Conservation (phyloP, 2,888 invertebrate species). For the Fragum sueziense region DNA sequence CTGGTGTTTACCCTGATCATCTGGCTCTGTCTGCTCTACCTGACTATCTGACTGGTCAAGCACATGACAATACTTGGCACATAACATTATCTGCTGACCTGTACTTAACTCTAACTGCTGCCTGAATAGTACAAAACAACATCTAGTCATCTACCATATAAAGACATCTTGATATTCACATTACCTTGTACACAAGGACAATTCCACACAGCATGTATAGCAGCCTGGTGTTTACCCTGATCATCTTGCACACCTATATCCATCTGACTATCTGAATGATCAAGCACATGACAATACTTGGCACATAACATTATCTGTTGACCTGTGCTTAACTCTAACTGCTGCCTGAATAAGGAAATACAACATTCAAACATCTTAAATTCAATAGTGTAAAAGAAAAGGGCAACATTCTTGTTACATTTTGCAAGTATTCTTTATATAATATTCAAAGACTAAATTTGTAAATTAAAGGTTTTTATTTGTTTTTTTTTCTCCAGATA, state of each 20-base stretch:
- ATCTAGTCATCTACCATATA: too few species aligned
- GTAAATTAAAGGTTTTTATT: too few species aligned
- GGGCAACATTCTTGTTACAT: too few species aligned
- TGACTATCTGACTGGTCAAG: constrained; percentile 16
- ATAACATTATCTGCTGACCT: constrained; percentile 60
- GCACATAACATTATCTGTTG: constrained; percentile 65
- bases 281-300: constrained; percentile 55
- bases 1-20: not conserved
- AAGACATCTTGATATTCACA: too few species aligned
- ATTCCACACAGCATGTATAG: constrained; percentile 58
- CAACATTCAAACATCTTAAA: too few species aligned
- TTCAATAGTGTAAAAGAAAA: too few species aligned
- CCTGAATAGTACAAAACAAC: too few species aligned
- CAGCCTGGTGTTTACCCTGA: not conserved
- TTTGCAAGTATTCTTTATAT: too few species aligned
- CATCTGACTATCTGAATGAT: constrained; percentile 3
- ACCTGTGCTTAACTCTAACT: constrained; percentile 59
- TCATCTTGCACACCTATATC: not conserved
- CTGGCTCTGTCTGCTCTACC: not conserved
- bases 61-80: constrained; percentile 63
- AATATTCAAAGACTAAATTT: too few species aligned
- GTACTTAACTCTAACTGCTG: constrained; percentile 65
- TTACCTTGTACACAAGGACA: constrained; percentile 72
- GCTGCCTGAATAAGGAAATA: constrained; percentile 63
- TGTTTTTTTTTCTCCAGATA: too few species aligned